Evolutionary conservation across 1,140 invertebrate species (phyloP), one percentile per base, ranked within the genome.

Genomic region (Bombus affinis): DNA sequence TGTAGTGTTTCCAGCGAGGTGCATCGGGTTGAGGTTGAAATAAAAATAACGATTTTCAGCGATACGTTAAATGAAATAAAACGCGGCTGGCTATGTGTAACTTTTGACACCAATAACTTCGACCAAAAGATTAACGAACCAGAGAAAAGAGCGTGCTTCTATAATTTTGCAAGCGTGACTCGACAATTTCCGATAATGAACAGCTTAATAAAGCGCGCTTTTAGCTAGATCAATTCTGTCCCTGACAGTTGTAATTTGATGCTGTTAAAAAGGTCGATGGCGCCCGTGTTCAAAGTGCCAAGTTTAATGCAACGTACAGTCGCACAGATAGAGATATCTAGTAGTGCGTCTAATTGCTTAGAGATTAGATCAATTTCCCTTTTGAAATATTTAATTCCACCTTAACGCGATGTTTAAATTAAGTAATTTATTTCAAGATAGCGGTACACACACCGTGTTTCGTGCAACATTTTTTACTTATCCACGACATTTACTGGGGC

Each of bases 171-270:
- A 35, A 62, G 8, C 22, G 53, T 44, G 32, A n/a, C 44, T 32
- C 42, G 77, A n/a, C 47, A 42, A 47, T 74, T 32, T 22, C 5
- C n/a, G 57, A 66, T 75, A 75, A 82, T 75, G 57, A 44, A 37
- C 32, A 32, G 2, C 22, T 82, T 82, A 37, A 66, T 75, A 25
- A 75, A 82, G 15, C 25, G 3, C 2, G 39, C 57, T 75, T 65
- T 75, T 47, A 75, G 57, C 42, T 22, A 32, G 9, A n/a, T 65
- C 71, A 75, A 47, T 75, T 66, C 4, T 22, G 15, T 25, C 9
- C 5, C 5, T 37, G 71, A 28, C 9, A 22, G 42, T 10, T 65
- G 71, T 42, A 66, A 82, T 66, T 65, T 47, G 62, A 65, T 12
- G 22, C 22, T 39, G 32, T 74, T 73, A 35, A 39, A 74, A 74